Base-by-base conservation (phyloP, 2,888 invertebrate species). In the Metopia argyrocephala region DNA sequence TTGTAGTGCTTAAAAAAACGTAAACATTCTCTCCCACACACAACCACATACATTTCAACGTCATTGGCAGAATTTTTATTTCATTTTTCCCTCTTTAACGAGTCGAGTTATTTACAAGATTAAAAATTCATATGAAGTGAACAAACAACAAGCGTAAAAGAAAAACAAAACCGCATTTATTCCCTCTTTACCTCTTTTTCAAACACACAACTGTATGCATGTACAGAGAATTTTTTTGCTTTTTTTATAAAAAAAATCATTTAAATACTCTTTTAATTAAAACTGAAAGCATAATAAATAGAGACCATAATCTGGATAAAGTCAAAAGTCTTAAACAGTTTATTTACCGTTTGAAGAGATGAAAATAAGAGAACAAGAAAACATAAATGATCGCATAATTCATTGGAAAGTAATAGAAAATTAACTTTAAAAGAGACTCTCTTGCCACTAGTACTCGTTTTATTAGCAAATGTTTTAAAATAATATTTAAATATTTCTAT, bases 201-300 rank as follows among this genome's bases (percentile, higher is more conserved):
- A 48, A 31, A 12, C 31, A 31, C 2, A 31, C 12, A 31, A 7
- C 7, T 12, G 12, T 12, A 31, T 3, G 12, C 12, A 38, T 4
- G 3, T 12, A 15, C 38, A 38, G 12, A n/a, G n/a, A n/a, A n/a
- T n/a, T n/a, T 31, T 31, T 31, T 31, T 31, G 5, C 31, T 31
- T 46, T 15, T 68, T 45, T 23, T 74, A 15, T 6, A 61, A 18
- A 45, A 15, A 12, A 15, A 73, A 54, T 68, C 28, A 45, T 31
- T 69, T 66, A 54, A 61, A 68, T 61, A 68, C 52, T 31, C 9
- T 61, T 76, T 69, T 69, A 76, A 69, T 76, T 76, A 76, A 76
- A 76, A 76, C 68, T 68, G 76, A 62, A 76, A 76, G 62, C 76
- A 62, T 76, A 62, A 62, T 76, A 76, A 76, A 69, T 69, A 69